These are phyloP conservation scores for Oncorhynchus gorbuscha DNA, from an alignment of 2,113 vertebrate species.

Conservation along the genomic window DNA sequence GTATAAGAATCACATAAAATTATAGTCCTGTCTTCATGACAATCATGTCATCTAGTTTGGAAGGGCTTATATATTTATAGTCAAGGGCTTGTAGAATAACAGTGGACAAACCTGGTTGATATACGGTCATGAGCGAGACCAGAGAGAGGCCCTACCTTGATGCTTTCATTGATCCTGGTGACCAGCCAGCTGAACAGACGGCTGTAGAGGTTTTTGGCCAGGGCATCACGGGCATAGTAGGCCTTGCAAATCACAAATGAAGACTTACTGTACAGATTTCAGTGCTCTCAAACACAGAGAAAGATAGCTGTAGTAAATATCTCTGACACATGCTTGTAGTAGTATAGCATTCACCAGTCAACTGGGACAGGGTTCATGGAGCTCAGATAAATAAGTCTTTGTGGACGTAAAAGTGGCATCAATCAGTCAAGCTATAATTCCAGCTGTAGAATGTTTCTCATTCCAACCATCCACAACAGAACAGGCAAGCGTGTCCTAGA, in stretches of 20 bases:
- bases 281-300: too few species aligned
- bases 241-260: conserved; percentile 74
- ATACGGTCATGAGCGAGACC: background rate
- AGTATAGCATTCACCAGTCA: too few species aligned
- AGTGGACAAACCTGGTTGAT: too few species aligned
- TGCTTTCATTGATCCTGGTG: conserved; percentile 96
- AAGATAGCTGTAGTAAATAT: too few species aligned
- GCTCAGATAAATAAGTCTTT: too few species aligned
- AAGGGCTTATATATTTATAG: too few species aligned
- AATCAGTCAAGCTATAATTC: too few species aligned
- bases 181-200: conserved; percentile 96
- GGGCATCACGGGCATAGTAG: conserved; percentile 94
- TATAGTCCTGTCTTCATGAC: background rate
- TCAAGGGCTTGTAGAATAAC: too few species aligned
- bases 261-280: background rate
- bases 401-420: too few species aligned
- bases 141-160: conserved; percentile 79
- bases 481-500: background rate
- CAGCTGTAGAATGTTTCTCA: background rate
- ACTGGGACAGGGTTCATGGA: too few species aligned
- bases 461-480: background rate
- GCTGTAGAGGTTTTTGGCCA: conserved; percentile 97
- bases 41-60: too few species aligned
- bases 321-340: too few species aligned
- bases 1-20: background rate